Base-by-base conservation (phyloP, 2,797 vertebrate species). In the Notolepis coatsorum region DNA sequence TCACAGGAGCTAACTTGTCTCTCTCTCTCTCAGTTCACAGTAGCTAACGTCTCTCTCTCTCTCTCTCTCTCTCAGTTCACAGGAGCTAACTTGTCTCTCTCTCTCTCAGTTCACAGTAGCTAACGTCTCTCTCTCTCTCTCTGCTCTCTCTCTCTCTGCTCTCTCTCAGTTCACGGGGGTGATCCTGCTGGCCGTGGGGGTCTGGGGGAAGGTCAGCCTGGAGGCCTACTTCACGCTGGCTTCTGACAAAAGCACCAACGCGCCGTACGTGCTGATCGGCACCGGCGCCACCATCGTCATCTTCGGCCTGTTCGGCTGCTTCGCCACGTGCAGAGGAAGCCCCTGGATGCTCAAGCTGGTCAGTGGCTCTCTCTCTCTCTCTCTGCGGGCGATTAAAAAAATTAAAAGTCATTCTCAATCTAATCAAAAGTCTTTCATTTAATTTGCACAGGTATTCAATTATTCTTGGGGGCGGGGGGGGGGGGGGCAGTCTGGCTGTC, bases 281-380 rank as follows among this genome's bases (percentile, higher is more conserved):
- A 97, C 97, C 3, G 97, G 97, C 0, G 95, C 91, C 38, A 93
- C 94, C 59, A 97, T 99, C 43, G 93, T 96, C 13, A 87, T 98
- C 75, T 97, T 99, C 0, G 97, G 97, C 1, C 93, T 99, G 67
- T 98, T 97, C 0, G 97, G 97, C 72, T 99, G 97, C 88, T 96
- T 97, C 17, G 96, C 97, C 66, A 96, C 96, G 33, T 98, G 96
- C 77, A 96, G 94, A 30, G 97, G 97, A 61, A 96, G 92, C 79
- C 94, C 95, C 90, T 99, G 97, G 96, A 98, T 98, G 96, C 84
- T 99, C 31, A 96, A 95, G 63, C 88, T 97, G 95, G 95, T 96
- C 75, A 91, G 93, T 1, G 66, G 28, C 5, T 20, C 5, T 18
- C 5, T 42, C 4, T 8, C 7, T 43, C 17, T 50, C 13, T 25